Percentiles rank a stretch among this genome's conserved stretches.
Conservation (phyloP, 1,140 invertebrate species). For the Hypothenemus hampei region DNA sequence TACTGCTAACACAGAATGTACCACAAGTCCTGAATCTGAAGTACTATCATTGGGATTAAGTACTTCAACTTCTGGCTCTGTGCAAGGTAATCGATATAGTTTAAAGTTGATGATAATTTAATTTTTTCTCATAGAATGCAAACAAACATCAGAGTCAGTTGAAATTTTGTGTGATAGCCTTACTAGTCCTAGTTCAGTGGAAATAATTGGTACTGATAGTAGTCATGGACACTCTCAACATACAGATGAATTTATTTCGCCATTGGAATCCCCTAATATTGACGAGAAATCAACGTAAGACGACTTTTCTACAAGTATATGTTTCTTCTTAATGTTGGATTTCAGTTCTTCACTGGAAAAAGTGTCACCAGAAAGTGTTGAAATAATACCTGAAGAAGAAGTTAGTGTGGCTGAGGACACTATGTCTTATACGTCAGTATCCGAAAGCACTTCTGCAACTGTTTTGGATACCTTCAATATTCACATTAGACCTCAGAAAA, state of each 20-base stretch:
- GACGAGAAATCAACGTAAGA: conserved; percentile 41
- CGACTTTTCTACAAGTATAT: neutral
- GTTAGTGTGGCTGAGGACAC: conserved; percentile 60
- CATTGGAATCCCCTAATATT: conserved; percentile 46
- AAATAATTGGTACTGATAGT: conserved; percentile 63
- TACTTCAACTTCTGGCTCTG: conserved; percentile 53
- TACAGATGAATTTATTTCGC: conserved; percentile 48
- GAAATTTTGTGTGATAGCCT: conserved; percentile 70
- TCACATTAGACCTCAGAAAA: conserved; percentile 33
- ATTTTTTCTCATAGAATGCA: conserved; percentile 19
- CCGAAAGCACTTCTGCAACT: conserved; percentile 63
- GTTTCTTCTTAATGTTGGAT: neutral
- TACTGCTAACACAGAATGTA: conserved; percentile 52
- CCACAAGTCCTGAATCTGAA: conserved; percentile 68
- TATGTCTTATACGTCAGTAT: conserved; percentile 64
- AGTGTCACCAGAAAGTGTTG: conserved; percentile 48
- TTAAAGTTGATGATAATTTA: too few relatives aligned
- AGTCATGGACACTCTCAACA: conserved; percentile 35
- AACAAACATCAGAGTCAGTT: conserved; percentile 67
- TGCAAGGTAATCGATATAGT: too few relatives aligned
- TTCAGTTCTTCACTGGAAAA: conserved; percentile 35
- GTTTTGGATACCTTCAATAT: conserved; percentile 50
- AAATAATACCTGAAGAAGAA: conserved; percentile 52
- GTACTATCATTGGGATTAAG: conserved; percentile 50
- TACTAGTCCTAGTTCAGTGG: conserved; percentile 73